Evolutionary conservation across 2,797 vertebrate genomes (phyloP).

Genomic region (Petrocephalus sullivani): DNA sequence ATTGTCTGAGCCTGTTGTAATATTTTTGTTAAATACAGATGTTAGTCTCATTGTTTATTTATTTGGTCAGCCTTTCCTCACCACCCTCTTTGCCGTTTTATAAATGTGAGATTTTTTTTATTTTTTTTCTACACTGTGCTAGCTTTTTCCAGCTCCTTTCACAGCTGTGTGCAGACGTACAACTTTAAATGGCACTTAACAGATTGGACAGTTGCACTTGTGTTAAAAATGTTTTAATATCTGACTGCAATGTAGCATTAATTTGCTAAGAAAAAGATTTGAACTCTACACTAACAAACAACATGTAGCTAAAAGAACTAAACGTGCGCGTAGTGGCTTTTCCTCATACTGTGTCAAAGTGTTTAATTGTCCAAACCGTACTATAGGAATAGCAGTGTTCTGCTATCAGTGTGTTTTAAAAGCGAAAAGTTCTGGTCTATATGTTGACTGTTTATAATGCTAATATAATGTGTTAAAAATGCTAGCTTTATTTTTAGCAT

Average conservation of each 20-base stretch:
- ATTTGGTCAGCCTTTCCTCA: background rate
- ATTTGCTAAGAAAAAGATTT: slow-evolving; percentile 27
- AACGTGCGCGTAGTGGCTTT: background rate
- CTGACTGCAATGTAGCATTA: slow-evolving; percentile 32
- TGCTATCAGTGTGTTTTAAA: background rate
- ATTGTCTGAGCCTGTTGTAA: background rate
- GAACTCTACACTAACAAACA: background rate
- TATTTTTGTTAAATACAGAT: slow-evolving; percentile 8
- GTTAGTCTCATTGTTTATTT: background rate
- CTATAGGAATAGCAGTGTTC: background rate
- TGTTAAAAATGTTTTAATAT: slow-evolving; percentile 42
- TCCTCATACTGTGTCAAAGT: background rate
- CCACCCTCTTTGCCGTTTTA: background rate
- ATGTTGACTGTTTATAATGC: background rate
- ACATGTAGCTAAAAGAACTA: background rate
- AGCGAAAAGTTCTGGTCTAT: background rate
- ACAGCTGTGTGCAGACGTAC: slow-evolving; percentile 28
- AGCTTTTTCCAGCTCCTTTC: background rate
- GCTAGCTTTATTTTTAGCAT: background rate
- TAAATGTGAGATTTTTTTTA: background rate
- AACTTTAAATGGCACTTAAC: slow-evolving; percentile 42
- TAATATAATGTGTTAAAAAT: background rate
- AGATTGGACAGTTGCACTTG: slow-evolving; percentile 35
- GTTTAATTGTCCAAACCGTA: background rate
- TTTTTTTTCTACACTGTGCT: background rate